Evolutionary conservation across 2,888 invertebrate species (phyloP).

Genomic region (Torymus auratus): DNA sequence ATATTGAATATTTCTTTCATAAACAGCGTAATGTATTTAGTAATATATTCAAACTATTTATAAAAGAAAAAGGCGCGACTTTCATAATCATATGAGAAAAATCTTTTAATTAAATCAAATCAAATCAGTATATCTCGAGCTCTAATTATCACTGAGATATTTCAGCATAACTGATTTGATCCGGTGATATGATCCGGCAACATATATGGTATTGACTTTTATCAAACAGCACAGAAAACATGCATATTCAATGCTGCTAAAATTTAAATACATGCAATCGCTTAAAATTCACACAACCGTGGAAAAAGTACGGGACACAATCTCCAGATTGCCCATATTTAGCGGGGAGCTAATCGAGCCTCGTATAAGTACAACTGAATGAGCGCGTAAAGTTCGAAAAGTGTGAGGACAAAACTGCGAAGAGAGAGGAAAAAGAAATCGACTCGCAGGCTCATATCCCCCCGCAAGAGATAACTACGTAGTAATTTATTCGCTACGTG

Average conservation of each 20-base stretch:
- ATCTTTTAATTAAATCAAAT: too few relatives aligned
- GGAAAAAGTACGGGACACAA: neutral
- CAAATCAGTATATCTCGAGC: too few relatives aligned
- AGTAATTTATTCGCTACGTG: constrained; percentile 38
- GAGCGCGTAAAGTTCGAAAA: constrained; percentile 14
- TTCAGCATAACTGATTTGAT: too few relatives aligned
- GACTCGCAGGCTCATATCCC: constrained; percentile 20
- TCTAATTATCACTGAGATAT: too few relatives aligned
- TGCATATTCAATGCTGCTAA: constrained; percentile 1
- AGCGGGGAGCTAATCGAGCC: constrained; percentile 16
- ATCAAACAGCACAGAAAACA: neutral
- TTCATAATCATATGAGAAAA: too few relatives aligned
- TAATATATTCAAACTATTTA: too few relatives aligned
- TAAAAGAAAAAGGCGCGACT: too few relatives aligned
- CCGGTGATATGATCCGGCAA: too few relatives aligned
- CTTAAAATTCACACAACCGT: constrained; percentile 10
- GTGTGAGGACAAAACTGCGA: neutral
- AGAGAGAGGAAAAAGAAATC: neutral
- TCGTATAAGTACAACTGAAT: neutral
- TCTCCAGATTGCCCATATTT: constrained; percentile 29
- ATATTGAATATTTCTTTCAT: neutral
- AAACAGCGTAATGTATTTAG: too few relatives aligned
- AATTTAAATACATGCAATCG: constrained; percentile 15
- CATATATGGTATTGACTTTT: too few relatives aligned
- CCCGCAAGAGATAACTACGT: constrained; percentile 42